Conservation (phyloP, 1,140 invertebrate species). For the Drosophila simulans region DNA sequence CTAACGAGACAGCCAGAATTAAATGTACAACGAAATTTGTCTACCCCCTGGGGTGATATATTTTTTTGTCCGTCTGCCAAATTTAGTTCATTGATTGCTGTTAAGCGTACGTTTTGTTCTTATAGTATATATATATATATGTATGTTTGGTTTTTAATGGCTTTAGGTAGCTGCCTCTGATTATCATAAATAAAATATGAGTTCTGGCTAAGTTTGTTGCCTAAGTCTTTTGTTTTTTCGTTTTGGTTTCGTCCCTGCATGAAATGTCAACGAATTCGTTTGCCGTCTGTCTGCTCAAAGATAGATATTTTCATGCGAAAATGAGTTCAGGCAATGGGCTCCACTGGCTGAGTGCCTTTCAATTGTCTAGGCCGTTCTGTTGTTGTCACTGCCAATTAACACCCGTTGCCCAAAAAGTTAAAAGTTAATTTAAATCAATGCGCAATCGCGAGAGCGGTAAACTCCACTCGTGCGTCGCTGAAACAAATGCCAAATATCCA, state of each 20-base stretch:
- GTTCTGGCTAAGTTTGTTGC: conserved; percentile 71
- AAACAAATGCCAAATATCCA: conserved; percentile 69
- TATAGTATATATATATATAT: conserved; percentile 8
- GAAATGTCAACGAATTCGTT: conserved; percentile 73
- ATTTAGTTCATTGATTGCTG: conserved; percentile 74
- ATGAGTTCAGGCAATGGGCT: conserved; percentile 52
- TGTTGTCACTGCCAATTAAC: conserved; percentile 67
- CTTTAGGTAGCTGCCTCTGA: conserved; percentile 47
- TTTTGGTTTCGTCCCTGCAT: background rate
- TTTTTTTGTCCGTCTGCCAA: conserved; percentile 33
- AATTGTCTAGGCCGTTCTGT: conserved; percentile 54
- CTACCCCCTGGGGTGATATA: conserved; percentile 58
- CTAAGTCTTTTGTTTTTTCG: conserved; percentile 60
- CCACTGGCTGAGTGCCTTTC: conserved; percentile 37
- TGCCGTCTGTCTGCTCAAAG: conserved; percentile 27
- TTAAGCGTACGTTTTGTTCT: conserved; percentile 39
- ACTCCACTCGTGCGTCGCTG: conserved; percentile 76
- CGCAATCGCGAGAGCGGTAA: conserved; percentile 33
- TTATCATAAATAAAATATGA: conserved; percentile 77
- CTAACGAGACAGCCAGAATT: conserved; percentile 54
- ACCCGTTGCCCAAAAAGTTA: conserved; percentile 52
- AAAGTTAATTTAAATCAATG: conserved; percentile 81
- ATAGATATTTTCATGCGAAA: conserved; percentile 54
- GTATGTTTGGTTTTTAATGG: conserved; percentile 39
- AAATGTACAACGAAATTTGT: conserved; percentile 49